These are phyloP conservation scores for Sitobion miscanthi DNA, from an alignment of 1,140 invertebrate genomes.

Conservation along the genomic window DNA sequence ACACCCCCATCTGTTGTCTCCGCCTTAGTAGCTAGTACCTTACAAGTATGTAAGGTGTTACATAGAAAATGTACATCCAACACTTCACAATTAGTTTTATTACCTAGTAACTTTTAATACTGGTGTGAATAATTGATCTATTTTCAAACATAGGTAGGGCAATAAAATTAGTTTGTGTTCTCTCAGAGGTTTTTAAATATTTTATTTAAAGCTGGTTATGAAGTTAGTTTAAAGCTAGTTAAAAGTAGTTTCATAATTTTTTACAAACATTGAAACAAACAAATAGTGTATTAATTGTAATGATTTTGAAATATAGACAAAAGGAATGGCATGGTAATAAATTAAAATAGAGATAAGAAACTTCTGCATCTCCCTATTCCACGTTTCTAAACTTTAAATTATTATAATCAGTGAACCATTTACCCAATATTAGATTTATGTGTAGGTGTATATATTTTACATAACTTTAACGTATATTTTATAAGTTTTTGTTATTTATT, in stretches of 20 bases:
- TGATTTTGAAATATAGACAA: not conserved
- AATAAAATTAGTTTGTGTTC: not conserved
- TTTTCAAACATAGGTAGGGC: not conserved
- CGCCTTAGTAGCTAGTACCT: too few relatives aligned
- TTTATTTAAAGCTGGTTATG: not conserved
- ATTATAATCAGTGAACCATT: constrained; percentile 47
- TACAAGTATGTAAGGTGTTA: too few relatives aligned
- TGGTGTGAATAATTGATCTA: not conserved
- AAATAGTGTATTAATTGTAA: not conserved
- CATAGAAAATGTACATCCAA: not conserved
- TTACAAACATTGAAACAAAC: not conserved
- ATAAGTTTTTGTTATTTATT: constrained; percentile 9
- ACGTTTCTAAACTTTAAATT: not conserved
- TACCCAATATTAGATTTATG: constrained; percentile 24
- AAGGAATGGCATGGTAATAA: not conserved
- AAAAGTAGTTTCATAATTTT: not conserved
- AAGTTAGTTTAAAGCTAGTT: too few relatives aligned
- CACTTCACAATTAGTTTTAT: not conserved
- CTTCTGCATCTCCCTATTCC: not conserved
- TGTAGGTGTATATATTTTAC: constrained; percentile 11
- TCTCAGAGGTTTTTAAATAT: not conserved
- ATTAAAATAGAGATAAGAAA: not conserved
- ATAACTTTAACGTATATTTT: not conserved
- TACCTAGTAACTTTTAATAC: not conserved
- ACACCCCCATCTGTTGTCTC: not conserved